These are phyloP conservation scores for Dicroscelio sp. DNA, from an alignment of 2,888 invertebrate species.

Conservation along the genomic window DNA sequence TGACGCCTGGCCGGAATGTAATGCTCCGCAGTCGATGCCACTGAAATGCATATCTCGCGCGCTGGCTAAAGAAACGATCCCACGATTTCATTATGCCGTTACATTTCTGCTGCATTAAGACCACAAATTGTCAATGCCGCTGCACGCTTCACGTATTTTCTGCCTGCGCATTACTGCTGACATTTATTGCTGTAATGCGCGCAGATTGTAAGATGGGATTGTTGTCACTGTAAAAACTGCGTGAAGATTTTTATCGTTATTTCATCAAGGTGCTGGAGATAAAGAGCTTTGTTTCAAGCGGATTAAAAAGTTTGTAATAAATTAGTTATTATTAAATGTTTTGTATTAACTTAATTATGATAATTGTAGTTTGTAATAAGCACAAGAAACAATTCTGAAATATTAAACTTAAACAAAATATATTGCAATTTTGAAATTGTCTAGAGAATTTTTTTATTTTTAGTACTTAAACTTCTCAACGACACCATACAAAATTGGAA, in stretches of 20 bases:
- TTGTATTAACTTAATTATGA: too few relatives aligned
- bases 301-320: too few relatives aligned
- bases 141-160: slow-evolving; percentile 36
- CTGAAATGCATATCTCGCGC: slow-evolving; percentile 68
- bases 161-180: slow-evolving; percentile 1
- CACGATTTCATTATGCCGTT: slow-evolving; percentile 67
- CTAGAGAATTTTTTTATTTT: too few relatives aligned
- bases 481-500: too few relatives aligned
- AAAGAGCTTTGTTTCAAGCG: too few relatives aligned
- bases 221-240: background rate
- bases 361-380: too few relatives aligned
- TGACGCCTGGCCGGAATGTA: slow-evolving; percentile 68
- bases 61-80: slow-evolving; percentile 58
- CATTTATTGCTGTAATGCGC: slow-evolving; percentile 11
- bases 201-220: background rate
- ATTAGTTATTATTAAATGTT: too few relatives aligned
- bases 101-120: slow-evolving; percentile 62
- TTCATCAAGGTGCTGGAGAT: too few relatives aligned
- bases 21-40: slow-evolving; percentile 59
- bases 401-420: too few relatives aligned
- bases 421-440: too few relatives aligned
- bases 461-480: too few relatives aligned
- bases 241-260: background rate
- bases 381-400: too few relatives aligned
- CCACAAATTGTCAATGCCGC: slow-evolving; percentile 57